Evolutionary conservation across 2,888 invertebrate species (phyloP).

Genomic region (Liopterus haemorrhoidalis): DNA sequence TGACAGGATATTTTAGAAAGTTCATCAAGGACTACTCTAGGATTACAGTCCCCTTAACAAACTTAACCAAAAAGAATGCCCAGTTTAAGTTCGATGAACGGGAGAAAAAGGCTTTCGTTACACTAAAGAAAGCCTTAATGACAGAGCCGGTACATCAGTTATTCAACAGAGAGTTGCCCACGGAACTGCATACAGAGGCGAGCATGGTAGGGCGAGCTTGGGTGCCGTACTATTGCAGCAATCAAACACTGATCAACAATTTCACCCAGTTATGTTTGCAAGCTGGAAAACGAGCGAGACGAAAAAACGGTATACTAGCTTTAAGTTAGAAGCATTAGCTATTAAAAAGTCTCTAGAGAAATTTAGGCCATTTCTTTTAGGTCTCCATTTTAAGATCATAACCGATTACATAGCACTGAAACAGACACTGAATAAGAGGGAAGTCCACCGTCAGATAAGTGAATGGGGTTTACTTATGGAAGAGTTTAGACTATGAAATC

Average conservation of each 20-base stretch:
- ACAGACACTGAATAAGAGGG: too few relatives aligned
- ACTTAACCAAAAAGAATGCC: too few relatives aligned
- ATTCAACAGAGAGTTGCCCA: slow-evolving; percentile 25
- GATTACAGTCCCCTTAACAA: slow-evolving; percentile 27
- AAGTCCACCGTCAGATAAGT: too few relatives aligned
- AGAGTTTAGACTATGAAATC: slow-evolving; percentile 7
- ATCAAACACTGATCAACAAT: slow-evolving; percentile 25
- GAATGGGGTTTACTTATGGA: slow-evolving; percentile 1
- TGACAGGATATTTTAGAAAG: too few relatives aligned
- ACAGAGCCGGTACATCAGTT: slow-evolving; percentile 30
- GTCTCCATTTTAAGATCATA: too few relatives aligned
- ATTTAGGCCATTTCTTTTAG: too few relatives aligned
- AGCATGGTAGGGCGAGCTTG: slow-evolving; percentile 33
- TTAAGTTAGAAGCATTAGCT: slow-evolving; percentile 34
- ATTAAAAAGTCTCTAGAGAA: too few relatives aligned
- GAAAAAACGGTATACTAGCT: slow-evolving; percentile 30
- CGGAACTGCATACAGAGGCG: slow-evolving; percentile 33
- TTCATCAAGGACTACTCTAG: slow-evolving; percentile 27
- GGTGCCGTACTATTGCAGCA: too few relatives aligned
- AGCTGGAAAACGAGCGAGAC: slow-evolving; percentile 26
- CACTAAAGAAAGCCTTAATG: too few relatives aligned
- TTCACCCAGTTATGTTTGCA: slow-evolving; percentile 26
- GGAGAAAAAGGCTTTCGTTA: too few relatives aligned
- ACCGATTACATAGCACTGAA: too few relatives aligned
- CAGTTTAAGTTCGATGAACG: too few relatives aligned